phyloP scores from a whole-genome alignment of 2,113 vertebrate species.

The Scolopax mira region DNA sequence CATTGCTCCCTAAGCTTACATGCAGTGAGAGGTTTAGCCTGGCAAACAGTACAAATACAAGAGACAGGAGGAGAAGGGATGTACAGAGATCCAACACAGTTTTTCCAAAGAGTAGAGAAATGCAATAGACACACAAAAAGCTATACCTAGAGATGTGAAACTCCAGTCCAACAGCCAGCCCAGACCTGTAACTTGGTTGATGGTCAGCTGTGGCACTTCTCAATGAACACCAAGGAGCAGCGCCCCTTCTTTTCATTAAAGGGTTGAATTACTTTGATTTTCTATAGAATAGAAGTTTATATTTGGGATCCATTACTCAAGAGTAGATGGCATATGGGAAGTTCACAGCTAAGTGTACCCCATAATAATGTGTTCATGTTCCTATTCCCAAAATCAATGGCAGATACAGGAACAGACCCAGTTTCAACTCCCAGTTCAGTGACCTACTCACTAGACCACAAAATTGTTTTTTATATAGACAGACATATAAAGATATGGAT shows the following conservation, averaged over 20 bases:
- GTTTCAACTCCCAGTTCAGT: conserved; percentile 28
- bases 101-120: background rate
- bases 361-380: conserved; percentile 7
- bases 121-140: background rate
- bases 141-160: background rate
- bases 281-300: background rate
- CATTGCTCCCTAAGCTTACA: background rate
- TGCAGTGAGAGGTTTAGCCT: background rate
- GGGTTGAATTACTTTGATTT: background rate
- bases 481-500: conserved; percentile 43
- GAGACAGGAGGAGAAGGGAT: background rate
- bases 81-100: background rate
- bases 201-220: background rate
- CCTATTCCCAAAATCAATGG: conserved; percentile 22
- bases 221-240: background rate
- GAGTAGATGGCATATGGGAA: background rate
- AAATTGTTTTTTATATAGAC: conserved; percentile 48
- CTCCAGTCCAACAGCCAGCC: background rate
- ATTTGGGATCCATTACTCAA: background rate
- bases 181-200: background rate
- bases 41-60: background rate
- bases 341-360: conserved; percentile 4
- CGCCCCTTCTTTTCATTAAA: background rate
- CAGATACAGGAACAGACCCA: conserved; percentile 1
- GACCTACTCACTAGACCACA: conserved; percentile 53